Evolutionary conservation across 30 jellyfish, hydroid and myxozoan species (phyloP), one percentile per base, ranked within the genome.

Genomic region (Aurelia coerulea): DNA sequence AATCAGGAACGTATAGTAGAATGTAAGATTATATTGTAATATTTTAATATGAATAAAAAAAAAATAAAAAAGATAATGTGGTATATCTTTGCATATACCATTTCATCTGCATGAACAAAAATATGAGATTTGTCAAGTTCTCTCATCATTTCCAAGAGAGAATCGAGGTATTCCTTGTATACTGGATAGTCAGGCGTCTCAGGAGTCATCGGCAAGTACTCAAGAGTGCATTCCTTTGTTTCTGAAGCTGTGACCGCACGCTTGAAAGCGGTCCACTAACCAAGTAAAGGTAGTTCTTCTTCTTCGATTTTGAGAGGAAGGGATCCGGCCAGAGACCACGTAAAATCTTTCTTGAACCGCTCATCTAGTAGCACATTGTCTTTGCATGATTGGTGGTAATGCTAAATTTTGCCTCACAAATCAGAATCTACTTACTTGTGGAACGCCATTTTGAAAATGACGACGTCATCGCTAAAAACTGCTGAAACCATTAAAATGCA

Each of bases 81-180:
- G 29, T 81, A 81, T 37, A 81, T 16, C 73, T 84, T 84, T 31
- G 90, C 81, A 62, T 84, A 84, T 5, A 84, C 94, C 81, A 60
- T 60, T 65, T 84, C 90, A 46, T 84, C 94, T n/a, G 94, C 54
- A 49, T 84, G 90, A 59, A 73, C 94, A 74, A 65, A 84, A 12
- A 84, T 74, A 54, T 35, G 73, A 13, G 90, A 78, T 19, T 62
- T 79, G 11, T 79, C 72, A 1, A 79, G 71, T 16, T 62, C 71
- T 52, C 39, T 58, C 1, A 53, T 65, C 75, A 81, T 53, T 2
- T 65, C 83, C 49, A 81, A 69, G 51, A 81, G 84, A 37, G 68
- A 66, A 67, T 65, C 90, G 4, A 65, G 83, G 63, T 65, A 81
- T 52, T 67, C 90, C 68, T 81, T 81, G 71, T 10, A 41, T 9